Conservation (phyloP, 2,888 invertebrate genomes). For the Chaetogeoica ovagalla region DNA sequence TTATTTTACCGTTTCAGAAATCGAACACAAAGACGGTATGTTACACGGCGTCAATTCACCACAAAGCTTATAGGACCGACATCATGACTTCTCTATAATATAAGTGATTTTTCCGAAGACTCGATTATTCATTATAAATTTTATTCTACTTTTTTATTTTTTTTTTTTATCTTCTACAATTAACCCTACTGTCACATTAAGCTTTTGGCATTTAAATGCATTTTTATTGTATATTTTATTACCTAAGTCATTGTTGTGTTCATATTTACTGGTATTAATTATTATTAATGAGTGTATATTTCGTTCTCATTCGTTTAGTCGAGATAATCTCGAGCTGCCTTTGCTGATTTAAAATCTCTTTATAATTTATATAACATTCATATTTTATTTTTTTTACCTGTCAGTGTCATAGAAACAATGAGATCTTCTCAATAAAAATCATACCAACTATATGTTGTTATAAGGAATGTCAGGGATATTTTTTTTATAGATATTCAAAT, state of each 20-base stretch:
- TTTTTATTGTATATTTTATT: neutral
- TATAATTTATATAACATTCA: neutral
- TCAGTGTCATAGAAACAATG: neutral
- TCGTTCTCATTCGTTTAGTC: too few species aligned
- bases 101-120: neutral
- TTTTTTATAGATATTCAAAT: neutral
- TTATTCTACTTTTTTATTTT: neutral
- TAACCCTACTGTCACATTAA: too few species aligned
- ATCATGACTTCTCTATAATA: neutral
- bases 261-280: neutral
- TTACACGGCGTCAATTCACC: conserved; percentile 33
- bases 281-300: neutral
- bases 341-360: too few species aligned
- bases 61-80: conserved; percentile 32
- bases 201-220: conserved; percentile 4
- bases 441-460: neutral
- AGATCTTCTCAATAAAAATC: neutral
- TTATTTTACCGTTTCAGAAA: conserved; percentile 42
- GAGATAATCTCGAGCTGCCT: too few species aligned
- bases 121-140: neutral
- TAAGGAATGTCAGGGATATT: conserved; percentile 9
- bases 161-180: too few species aligned
- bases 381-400: neutral
- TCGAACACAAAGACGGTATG: conserved; percentile 39
- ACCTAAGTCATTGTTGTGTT: conserved; percentile 37